Evolutionary conservation across 2,113 vertebrate species (phyloP), one percentile per base, ranked within the genome.

Genomic region (Micronycteris hirsuta): DNA sequence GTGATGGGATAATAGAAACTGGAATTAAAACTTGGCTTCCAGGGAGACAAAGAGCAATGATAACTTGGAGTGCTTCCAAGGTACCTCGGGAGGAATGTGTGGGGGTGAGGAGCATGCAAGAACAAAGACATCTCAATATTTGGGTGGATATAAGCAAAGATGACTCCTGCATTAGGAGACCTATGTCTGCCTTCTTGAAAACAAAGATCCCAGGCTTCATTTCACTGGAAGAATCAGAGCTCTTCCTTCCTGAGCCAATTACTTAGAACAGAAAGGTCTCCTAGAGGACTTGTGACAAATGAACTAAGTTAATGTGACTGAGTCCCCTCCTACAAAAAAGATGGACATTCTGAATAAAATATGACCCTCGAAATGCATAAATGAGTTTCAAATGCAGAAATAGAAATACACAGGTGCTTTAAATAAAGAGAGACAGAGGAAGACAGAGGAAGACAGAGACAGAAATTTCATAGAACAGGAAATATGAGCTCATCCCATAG

Each of bases 21-120:
- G 41, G 85, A 96, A 96, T 97, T 97, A 97, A 96, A 97, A 97
- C 94, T 87, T 97, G 96, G 95, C 97, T 97, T 95, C 85, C 58
- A 93, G 82, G 68, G 83, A 97, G 92, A 96, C 86, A 91, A 89
- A 97, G 92, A 89, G 87, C 71, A 80, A 52, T 85, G 91, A 89
- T 96, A 89, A 95, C 70, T 91, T 96, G 94, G 89, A 93, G 41
- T 26, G 63, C 61, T 89, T 96, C 96, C 96, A 95, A 90, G 89
- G 91, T 84, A 85, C 89, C 61, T 22, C 68, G 33, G 94, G 43
- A 93, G 49, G 70, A 49, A 74, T 36, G 5, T 52, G 45, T 12
- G 17, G 24, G 38, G 22, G 36, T 58, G 26, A 76, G 65, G 71
- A 77, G 12, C 26, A 63, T 16, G 14, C 3, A 36, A 43, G 68